phyloP scores from a whole-genome alignment of 2,113 vertebrate genomes.

The Bungarus multicinctus region DNA sequence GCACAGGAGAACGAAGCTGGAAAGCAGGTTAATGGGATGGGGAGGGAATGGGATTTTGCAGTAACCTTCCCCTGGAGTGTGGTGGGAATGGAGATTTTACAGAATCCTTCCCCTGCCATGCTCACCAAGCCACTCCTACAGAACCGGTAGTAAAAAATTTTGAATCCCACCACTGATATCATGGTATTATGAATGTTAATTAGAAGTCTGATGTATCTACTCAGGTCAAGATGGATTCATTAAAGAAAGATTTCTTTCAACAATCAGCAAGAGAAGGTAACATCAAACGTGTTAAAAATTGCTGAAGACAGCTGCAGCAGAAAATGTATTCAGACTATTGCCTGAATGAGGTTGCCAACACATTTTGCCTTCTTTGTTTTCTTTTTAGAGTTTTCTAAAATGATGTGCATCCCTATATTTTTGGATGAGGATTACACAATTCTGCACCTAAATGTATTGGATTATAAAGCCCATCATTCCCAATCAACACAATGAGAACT shows the following conservation, averaged over 20 bases:
- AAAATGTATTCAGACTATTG: background rate
- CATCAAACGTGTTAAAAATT: background rate
- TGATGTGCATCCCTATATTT: background rate
- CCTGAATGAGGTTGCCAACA: background rate
- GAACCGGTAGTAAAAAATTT: too few relatives aligned
- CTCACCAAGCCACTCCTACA: too few relatives aligned
- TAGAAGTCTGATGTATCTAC: background rate
- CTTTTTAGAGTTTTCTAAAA: background rate
- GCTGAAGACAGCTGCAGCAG: background rate
- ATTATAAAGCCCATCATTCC: background rate
- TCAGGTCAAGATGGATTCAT: background rate
- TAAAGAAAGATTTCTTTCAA: background rate
- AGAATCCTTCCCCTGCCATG: too few relatives aligned
- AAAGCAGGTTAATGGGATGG: too few relatives aligned
- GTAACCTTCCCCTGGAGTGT: too few relatives aligned
- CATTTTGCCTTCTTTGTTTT: background rate
- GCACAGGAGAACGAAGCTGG: too few relatives aligned
- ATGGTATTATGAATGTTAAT: background rate
- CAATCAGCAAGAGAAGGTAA: background rate
- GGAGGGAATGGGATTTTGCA: too few relatives aligned
- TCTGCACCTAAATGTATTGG: background rate
- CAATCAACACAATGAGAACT: background rate
- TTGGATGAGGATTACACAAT: background rate
- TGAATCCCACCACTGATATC: too few relatives aligned
- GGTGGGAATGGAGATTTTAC: too few relatives aligned